Evolutionary conservation across 2,797 vertebrate species (phyloP).

Genomic region (Sciaenops ocellatus): DNA sequence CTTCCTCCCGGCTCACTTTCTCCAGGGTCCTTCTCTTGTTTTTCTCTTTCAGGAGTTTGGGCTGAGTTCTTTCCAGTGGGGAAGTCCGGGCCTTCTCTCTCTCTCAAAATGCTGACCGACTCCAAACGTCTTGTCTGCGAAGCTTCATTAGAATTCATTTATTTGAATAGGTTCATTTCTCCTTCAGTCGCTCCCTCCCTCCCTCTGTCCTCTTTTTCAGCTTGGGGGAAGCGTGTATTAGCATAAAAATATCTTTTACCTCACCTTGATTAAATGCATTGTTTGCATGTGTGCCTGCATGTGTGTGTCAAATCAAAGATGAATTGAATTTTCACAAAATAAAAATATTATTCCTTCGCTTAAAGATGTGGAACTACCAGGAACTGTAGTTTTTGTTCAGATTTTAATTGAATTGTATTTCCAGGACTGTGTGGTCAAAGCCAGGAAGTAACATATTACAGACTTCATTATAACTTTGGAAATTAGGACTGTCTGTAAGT

Average conservation of each 20-base stretch:
- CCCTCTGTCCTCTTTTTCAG: slow-evolving; percentile 24
- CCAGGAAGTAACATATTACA: neutral
- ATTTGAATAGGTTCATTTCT: slow-evolving; percentile 71
- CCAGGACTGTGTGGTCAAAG: neutral
- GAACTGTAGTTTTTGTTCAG: neutral
- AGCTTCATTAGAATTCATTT: slow-evolving; percentile 80
- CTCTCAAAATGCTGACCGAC: slow-evolving; percentile 32
- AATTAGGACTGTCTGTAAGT: slow-evolving; percentile 4
- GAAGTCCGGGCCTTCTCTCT: slow-evolving; percentile 58
- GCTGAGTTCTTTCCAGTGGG: slow-evolving; percentile 60
- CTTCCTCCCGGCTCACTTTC: slow-evolving; percentile 73
- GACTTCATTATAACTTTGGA: neutral
- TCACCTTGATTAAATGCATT: slow-evolving; percentile 61
- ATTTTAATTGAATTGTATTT: neutral
- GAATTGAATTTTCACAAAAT: neutral
- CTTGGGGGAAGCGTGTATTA: slow-evolving; percentile 53
- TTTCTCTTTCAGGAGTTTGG: slow-evolving; percentile 66
- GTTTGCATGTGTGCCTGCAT: slow-evolving; percentile 42
- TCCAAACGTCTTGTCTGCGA: slow-evolving; percentile 61
- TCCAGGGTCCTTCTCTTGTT: slow-evolving; percentile 75
- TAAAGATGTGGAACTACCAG: neutral
- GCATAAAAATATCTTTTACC: slow-evolving; percentile 66
- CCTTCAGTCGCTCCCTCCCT: slow-evolving; percentile 37
- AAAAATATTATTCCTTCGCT: slow-evolving; percentile 11
- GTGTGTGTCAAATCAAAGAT: neutral